phyloP scores from a whole-genome alignment of 2,113 vertebrate genomes.

The Crotalus horridus region DNA sequence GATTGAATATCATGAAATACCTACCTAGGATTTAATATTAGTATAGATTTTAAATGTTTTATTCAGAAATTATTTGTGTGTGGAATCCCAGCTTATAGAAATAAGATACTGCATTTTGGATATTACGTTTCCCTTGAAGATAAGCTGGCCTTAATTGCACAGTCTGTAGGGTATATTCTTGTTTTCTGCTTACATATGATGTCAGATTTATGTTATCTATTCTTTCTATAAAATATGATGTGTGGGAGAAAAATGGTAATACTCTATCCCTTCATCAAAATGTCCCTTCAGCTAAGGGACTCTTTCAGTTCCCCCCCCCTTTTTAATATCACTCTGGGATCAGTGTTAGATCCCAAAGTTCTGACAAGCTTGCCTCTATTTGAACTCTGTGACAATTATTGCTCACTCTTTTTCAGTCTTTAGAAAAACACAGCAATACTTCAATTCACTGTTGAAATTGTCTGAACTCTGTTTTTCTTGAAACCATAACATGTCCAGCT shows the following conservation, averaged over 20 bases:
- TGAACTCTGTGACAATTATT: neutral
- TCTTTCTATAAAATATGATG: neutral
- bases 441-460: neutral
- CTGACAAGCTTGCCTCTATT: neutral
- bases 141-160: neutral
- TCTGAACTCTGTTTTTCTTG: neutral
- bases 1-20: neutral
- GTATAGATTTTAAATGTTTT: neutral
- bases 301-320: neutral
- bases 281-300: neutral
- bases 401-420: neutral
- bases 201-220: neutral
- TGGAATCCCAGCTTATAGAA: neutral
- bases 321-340: neutral
- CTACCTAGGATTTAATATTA: neutral
- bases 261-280: neutral
- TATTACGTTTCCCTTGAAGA: neutral
- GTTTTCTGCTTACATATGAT: neutral
- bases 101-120: neutral
- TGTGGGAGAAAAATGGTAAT: neutral
- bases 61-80: neutral
- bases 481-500: neutral
- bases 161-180: neutral
- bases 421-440: neutral
- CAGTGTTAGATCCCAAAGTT: neutral